phyloP scores from a whole-genome alignment of 2,113 vertebrate genomes.

The Charadrius vociferus region DNA sequence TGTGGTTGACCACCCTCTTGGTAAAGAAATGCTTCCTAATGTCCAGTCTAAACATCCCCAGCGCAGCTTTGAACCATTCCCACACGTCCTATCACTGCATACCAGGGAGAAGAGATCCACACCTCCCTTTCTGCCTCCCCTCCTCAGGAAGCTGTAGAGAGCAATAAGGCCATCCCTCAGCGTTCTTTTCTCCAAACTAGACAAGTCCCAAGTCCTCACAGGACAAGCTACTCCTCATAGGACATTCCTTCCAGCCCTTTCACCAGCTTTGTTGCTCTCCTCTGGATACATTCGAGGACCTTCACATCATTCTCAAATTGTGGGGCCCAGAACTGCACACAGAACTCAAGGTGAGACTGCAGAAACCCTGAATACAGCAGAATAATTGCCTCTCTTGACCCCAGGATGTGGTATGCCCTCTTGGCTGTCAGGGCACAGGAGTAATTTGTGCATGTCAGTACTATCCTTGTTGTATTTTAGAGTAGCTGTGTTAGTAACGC shows the following conservation, averaged over 20 bases:
- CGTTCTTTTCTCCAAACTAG: not conserved
- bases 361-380: not conserved
- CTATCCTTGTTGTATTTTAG: not conserved
- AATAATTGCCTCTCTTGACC: not conserved
- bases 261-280: not conserved
- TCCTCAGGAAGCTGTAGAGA: not conserved
- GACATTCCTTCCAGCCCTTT: not conserved
- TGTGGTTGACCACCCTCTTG: not conserved
- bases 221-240: not conserved
- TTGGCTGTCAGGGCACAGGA: not conserved
- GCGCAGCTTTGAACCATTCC: not conserved
- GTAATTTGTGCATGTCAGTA: not conserved
- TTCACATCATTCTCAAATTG: not conserved
- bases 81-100: not conserved
- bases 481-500: not conserved
- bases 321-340: not conserved
- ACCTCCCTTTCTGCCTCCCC: not conserved
- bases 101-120: not conserved
- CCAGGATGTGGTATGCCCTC: not conserved
- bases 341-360: not conserved
- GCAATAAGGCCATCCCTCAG: not conserved
- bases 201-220: not conserved
- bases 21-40: not conserved
- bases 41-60: not conserved
- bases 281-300: not conserved